Conservation (phyloP, 2,797 vertebrate genomes). For the Aselliscus stoliczkanus region DNA sequence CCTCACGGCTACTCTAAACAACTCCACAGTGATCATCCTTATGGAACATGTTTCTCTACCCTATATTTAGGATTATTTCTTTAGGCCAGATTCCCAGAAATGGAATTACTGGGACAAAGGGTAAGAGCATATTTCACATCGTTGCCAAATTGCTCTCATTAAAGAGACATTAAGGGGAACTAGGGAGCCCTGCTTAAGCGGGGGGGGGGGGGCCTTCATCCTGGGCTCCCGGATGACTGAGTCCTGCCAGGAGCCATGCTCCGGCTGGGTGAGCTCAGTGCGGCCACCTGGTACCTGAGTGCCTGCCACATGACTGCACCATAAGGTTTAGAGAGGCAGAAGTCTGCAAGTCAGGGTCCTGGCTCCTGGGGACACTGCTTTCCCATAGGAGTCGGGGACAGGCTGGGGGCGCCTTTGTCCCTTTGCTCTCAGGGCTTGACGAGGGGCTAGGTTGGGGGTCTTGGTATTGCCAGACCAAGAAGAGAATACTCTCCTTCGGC, state of each 20-base stretch:
- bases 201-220: not conserved
- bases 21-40: constrained; percentile 42
- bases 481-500: rapidly evolving
- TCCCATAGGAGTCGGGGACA: not conserved
- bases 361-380: not conserved
- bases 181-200: not conserved
- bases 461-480: not conserved
- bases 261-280: too few species aligned
- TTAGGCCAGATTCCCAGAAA: constrained; percentile 73
- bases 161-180: constrained; percentile 35
- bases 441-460: not conserved
- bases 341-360: not conserved
- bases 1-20: constrained; percentile 10
- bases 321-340: rapidly evolving
- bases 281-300: rapidly evolving
- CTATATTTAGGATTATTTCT: constrained; percentile 75
- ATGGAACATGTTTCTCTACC: constrained; percentile 59
- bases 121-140: constrained; percentile 33
- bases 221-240: not conserved
- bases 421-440: not conserved
- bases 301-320: rapidly evolving
- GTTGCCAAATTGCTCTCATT: constrained; percentile 69
- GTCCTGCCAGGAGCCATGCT: not conserved
- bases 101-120: constrained; percentile 68
- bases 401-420: not conserved